Percentiles rank a stretch among this genome's conserved stretches.
Evolutionary conservation across 2,113 vertebrate genomes (phyloP).

Genomic region (Trematomus loennbergii): DNA sequence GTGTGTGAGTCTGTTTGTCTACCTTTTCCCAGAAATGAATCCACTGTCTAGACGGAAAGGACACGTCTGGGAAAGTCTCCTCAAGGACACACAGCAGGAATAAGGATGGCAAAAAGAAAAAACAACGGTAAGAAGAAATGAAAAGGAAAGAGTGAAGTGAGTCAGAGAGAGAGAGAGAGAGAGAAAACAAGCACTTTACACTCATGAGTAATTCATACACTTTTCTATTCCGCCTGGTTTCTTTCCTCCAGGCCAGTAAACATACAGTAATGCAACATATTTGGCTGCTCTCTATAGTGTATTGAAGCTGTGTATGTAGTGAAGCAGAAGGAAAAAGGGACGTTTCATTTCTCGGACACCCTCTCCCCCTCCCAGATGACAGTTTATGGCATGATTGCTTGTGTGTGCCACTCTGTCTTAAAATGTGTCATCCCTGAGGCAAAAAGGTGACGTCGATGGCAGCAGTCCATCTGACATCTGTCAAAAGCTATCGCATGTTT

Average conservation of each 20-base stretch:
- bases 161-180: conserved; percentile 15
- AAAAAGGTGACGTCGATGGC: conserved; percentile 57
- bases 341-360: conserved; percentile 31
- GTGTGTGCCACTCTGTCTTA: conserved; percentile 17
- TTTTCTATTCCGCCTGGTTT: conserved; percentile 57
- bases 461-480: conserved; percentile 65
- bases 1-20: conserved; percentile 51
- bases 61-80: conserved; percentile 52
- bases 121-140: background rate
- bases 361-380: conserved; percentile 32
- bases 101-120: conserved; percentile 28
- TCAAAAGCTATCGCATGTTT: conserved; percentile 59
- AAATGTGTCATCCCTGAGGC: conserved; percentile 61
- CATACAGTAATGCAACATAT: conserved; percentile 67
- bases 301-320: conserved; percentile 14
- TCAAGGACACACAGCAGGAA: conserved; percentile 44
- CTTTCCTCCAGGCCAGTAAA: conserved; percentile 62
- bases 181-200: conserved; percentile 55
- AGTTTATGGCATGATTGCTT: conserved; percentile 28
- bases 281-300: conserved; percentile 27
- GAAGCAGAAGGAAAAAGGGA: background rate
- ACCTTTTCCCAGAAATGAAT: conserved; percentile 35
- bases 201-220: conserved; percentile 76
- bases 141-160: conserved; percentile 19
- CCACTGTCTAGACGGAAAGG: conserved; percentile 56